phyloP scores from a whole-genome alignment of 2,797 vertebrate genomes.

The Odontamblyopus lacepedii region DNA sequence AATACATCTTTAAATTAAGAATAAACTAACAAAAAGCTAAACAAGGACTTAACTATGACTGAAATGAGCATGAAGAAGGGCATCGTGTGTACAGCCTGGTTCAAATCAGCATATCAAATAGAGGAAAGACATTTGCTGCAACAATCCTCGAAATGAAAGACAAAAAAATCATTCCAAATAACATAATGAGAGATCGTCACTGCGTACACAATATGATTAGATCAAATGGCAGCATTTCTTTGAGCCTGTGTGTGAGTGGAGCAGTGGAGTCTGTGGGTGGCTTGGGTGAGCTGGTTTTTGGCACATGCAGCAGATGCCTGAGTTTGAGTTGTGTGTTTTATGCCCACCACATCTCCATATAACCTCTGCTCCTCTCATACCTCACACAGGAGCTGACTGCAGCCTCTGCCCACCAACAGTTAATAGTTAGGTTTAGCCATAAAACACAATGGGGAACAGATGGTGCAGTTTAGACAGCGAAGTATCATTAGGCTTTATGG shows the following conservation, averaged over 20 bases:
- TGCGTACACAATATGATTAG: too few species aligned
- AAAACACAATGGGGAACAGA: neutral
- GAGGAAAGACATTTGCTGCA: too few species aligned
- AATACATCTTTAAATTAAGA: too few species aligned
- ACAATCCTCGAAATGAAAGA: too few species aligned
- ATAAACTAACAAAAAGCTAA: too few species aligned
- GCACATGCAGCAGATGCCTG: constrained; percentile 38
- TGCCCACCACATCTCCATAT: constrained; percentile 46
- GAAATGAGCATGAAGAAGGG: too few species aligned
- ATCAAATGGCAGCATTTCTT: neutral
- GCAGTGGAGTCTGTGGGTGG: constrained; percentile 58
- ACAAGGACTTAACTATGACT: too few species aligned
- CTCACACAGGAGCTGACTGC: neutral
- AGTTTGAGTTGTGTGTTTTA: constrained; percentile 46
- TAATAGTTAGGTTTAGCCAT: neutral
- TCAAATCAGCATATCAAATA: too few species aligned
- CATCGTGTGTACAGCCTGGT: too few species aligned
- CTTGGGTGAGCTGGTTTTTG: constrained; percentile 37
- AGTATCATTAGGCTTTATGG: neutral
- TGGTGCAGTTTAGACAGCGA: neutral
- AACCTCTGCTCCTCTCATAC: constrained; percentile 25
- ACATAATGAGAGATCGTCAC: too few species aligned
- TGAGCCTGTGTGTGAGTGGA: neutral
- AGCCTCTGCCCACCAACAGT: neutral
- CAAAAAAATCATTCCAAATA: too few species aligned